These are phyloP conservation scores for Falcaria lacertinaria DNA, from an alignment of 2,888 invertebrate genomes.

Conservation along the genomic window DNA sequence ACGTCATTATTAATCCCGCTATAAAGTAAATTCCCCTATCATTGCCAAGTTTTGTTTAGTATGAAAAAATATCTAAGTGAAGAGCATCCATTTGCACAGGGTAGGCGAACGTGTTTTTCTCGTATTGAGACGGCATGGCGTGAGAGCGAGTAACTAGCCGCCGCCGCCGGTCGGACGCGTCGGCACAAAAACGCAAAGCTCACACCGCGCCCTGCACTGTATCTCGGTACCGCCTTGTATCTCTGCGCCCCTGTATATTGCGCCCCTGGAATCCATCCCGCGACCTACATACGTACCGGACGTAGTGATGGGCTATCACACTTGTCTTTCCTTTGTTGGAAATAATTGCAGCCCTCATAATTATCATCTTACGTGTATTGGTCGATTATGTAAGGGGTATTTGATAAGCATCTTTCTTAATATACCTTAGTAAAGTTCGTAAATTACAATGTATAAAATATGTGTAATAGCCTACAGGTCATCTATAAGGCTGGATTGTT, in stretches of 20 bases:
- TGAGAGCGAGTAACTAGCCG: constrained; percentile 44
- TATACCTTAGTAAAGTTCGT: too few species aligned
- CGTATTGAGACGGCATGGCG: constrained; percentile 30
- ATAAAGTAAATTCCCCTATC: too few species aligned
- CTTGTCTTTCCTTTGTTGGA: constrained; percentile 2
- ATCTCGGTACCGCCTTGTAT: constrained; percentile 10
- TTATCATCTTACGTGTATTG: too few species aligned
- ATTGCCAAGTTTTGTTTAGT: too few species aligned
- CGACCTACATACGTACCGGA: constrained; percentile 54
- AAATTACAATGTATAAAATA: too few species aligned
- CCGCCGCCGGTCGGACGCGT: constrained; percentile 59
- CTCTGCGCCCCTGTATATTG: constrained; percentile 16
- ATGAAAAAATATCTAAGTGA: background rate
- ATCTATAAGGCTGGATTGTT: too few species aligned
- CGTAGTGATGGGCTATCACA: constrained; percentile 21
- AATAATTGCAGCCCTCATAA: background rate
- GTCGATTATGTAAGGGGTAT: too few species aligned
- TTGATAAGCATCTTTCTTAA: too few species aligned
- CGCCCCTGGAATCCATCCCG: constrained; percentile 28
- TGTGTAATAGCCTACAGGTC: too few species aligned
- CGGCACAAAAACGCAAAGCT: constrained; percentile 59
- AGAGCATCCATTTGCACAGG: background rate
- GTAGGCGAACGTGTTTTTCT: background rate
- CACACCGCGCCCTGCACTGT: constrained; percentile 33
- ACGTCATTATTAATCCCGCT: background rate